Conservation (phyloP, 1,140 invertebrate species). For the Lordiphosa stackelbergi region DNA sequence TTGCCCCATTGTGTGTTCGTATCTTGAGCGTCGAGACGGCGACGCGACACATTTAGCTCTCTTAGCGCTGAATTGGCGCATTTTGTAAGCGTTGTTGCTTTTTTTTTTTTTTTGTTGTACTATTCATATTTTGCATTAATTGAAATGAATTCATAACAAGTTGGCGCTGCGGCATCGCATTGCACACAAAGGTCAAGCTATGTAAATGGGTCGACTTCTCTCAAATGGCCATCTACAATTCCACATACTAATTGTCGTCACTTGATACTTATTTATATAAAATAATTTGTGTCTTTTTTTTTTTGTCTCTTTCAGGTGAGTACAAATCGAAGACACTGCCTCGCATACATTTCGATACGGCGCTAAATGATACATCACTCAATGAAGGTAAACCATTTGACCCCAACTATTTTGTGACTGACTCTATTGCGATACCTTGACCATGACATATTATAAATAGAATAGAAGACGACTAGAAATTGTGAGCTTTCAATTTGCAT, state of each 20-base stretch:
- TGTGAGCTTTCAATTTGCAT: too few species aligned
- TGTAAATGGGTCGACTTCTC: conserved; percentile 57
- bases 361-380: conserved; percentile 68
- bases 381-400: conserved; percentile 65
- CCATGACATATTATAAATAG: conserved; percentile 22
- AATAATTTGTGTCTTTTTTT: conserved; percentile 13
- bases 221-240: not conserved
- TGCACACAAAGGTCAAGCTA: conserved; percentile 46
- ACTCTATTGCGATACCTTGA: conserved; percentile 16
- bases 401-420: not conserved
- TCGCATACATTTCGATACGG: conserved; percentile 76
- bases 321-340: conserved; percentile 77
- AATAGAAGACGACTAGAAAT: not conserved
- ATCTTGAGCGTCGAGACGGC: conserved; percentile 26
- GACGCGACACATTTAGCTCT: conserved; percentile 32
- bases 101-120: not conserved
- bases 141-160: conserved; percentile 69
- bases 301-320: conserved; percentile 65
- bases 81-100: conserved; percentile 15
- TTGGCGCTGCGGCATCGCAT: conserved; percentile 9
- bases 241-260: not conserved
- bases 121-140: conserved; percentile 67
- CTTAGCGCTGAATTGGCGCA: conserved; percentile 38
- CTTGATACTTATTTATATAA: conserved; percentile 1
- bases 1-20: conserved; percentile 7